Percentiles rank a stretch among this genome's conserved stretches.
Conservation (phyloP, 2,797 vertebrate species). For the Crypturellus tataupa region DNA sequence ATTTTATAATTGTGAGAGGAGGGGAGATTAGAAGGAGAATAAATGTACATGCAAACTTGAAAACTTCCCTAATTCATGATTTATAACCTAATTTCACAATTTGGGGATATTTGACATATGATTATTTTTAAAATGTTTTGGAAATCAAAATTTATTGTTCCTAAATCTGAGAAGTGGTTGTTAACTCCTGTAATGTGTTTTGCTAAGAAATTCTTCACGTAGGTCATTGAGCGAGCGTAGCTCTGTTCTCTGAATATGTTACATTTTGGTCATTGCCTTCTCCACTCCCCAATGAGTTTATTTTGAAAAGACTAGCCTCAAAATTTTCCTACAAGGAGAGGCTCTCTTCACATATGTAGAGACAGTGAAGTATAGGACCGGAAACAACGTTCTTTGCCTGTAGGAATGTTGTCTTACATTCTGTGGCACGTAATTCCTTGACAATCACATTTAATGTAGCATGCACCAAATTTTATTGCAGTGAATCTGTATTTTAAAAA, state of each 20-base stretch:
- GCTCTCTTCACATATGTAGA: neutral
- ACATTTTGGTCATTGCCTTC: neutral
- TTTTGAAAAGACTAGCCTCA: constrained; percentile 9
- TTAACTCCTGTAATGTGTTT: neutral
- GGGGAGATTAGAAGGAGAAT: neutral
- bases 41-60: neutral
- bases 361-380: neutral
- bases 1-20: neutral
- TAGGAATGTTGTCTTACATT: neutral
- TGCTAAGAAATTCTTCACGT: neutral
- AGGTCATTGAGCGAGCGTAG: neutral
- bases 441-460: neutral
- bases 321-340: neutral
- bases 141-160: neutral
- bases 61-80: neutral
- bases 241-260: neutral
- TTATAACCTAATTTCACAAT: neutral
- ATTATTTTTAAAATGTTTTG: neutral
- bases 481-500: neutral
- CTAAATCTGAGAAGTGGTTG: neutral
- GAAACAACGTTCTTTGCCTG: neutral
- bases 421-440: neutral
- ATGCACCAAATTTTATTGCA: neutral
- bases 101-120: neutral
- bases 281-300: neutral